Percentiles rank a stretch among this genome's conserved stretches.
Evolutionary conservation across 2,888 invertebrate genomes (phyloP).

Genomic region (Tridacna gigas): DNA sequence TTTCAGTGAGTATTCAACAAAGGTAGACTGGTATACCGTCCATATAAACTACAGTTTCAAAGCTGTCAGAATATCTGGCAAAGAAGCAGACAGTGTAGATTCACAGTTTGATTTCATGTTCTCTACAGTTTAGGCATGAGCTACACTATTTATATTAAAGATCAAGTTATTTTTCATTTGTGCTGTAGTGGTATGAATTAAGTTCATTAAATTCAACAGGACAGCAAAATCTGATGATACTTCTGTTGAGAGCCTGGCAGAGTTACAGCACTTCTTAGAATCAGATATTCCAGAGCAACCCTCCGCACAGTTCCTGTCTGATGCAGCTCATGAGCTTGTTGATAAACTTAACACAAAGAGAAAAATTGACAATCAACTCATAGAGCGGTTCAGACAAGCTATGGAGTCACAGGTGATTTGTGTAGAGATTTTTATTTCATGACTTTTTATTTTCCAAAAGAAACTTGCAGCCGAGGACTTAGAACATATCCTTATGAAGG

Average conservation of each 20-base stretch:
- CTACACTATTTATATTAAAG: too few relatives aligned
- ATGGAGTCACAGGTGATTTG: slow-evolving; percentile 66
- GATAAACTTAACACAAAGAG: slow-evolving; percentile 76
- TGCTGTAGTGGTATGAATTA: too few relatives aligned
- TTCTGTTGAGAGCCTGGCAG: background rate
- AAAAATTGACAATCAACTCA: slow-evolving; percentile 72
- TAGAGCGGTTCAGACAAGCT: slow-evolving; percentile 72
- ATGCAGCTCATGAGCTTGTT: slow-evolving; percentile 72
- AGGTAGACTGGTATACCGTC: too few relatives aligned
- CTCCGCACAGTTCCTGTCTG: slow-evolving; percentile 52
- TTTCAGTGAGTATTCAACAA: too few relatives aligned
- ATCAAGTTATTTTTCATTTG: too few relatives aligned
- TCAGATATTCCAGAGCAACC: slow-evolving; percentile 36
- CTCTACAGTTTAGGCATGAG: too few relatives aligned
- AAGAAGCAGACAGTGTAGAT: too few relatives aligned
- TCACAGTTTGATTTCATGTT: too few relatives aligned
- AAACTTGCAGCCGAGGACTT: background rate
- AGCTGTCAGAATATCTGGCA: too few relatives aligned
- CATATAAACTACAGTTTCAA: too few relatives aligned
- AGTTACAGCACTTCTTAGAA: background rate
- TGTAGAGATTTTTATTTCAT: background rate
- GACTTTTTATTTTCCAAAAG: background rate
- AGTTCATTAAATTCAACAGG: too few relatives aligned
- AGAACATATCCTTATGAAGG: background rate
- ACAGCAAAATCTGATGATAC: background rate